Evolutionary conservation across 2,113 vertebrate genomes (phyloP), one percentile per base, ranked within the genome.

Genomic region (Myocastor coypus): DNA sequence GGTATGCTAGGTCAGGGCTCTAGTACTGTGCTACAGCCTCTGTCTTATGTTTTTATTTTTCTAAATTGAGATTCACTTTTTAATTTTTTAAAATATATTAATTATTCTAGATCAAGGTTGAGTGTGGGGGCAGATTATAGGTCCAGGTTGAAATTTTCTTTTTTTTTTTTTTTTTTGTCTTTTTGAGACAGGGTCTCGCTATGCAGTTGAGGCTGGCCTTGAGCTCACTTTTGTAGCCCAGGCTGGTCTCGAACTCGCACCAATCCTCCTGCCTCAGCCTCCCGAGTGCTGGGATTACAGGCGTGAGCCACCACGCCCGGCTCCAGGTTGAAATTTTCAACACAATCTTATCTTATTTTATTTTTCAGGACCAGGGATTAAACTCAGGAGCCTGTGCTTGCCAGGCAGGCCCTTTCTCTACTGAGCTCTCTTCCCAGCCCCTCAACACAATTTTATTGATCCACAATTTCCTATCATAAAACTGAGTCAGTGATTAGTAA

Each of bases 21-120:
- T 69, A n/a, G 10, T 34, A 10, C 37, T 59, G 37, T 22, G 24
- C 17, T 57, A 50, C 4, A 24, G 10, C 1, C 7, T 40, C 40
- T 46, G 13, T 5, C 32, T 57, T 57, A 68, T n/a, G 37, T 26
- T 26, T 73, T n/a, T 42, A 82, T 84, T 83, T 69, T 80, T 80
- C 77, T 69, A 88, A 86, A 85, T 94, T 87, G 87, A 61, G n/a
- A 94, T 91, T 61, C 59, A n/a, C 66, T 32, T 86, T 86, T 91
- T 95, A 13, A 71, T 90, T 90, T 90, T 50, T n/a, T 85, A 37
- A 19, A 59, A 71, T n/a, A 89, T 83, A 61, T 86, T 85, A 94
- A 77, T 82, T 89, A 89, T 64, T 82, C 26, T 86, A 85, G 57
- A 63, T 89, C 40, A 32, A 34, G 77, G 14, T 26, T 30, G 10